Evolutionary conservation across 1,140 invertebrate species (phyloP), one percentile per base, ranked within the genome.

Genomic region (Drosophila paulistorum): DNA sequence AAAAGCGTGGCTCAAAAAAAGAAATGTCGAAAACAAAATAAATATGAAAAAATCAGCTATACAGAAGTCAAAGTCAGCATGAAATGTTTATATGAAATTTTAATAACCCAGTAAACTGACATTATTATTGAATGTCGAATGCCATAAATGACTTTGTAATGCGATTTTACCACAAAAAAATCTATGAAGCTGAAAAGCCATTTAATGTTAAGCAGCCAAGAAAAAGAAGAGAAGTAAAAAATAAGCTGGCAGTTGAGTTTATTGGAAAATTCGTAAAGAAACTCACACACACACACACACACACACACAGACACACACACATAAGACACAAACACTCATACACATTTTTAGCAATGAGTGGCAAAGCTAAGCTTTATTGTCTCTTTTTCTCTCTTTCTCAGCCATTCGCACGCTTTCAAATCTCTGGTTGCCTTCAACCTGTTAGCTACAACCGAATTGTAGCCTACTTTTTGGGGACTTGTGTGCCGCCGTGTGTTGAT

Each of bases 61-160:
- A 51, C 45, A 51, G 45, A 51, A 51, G 45, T 51, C 45, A 51
- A 51, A 51, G 45, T 51, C 45, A 81, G 64, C 74, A 69, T 77
- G 71, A 51, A 86, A 86, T 70, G 66, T 76, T 87, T 71, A 67
- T 77, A 73, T 79, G 69, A 87, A 81, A 86, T 87, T 86, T 87
- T 86, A 87, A 86, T 86, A 86, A 79, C 82, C 58, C 69, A 73
- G 71, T 72, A 69, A 87, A 82, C 82, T 87, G 82, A 75, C 79
- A 82, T 83, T 79, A 83, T 79, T 83, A 83, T 85, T 85, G 80
- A 83, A 83, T 79, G 71, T 23, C 55, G 65, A 81, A 77, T 65
- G 68, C 41, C 55, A 55, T 54, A 74, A 81, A 85, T 86, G 74
- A 78, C 74, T 75, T 72, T 58, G 78, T 78, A 75, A 81, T 82